Percentiles rank a stretch among this genome's conserved stretches.
Conservation (phyloP, 1,140 invertebrate genomes). For the Listronotus bonariensis region DNA sequence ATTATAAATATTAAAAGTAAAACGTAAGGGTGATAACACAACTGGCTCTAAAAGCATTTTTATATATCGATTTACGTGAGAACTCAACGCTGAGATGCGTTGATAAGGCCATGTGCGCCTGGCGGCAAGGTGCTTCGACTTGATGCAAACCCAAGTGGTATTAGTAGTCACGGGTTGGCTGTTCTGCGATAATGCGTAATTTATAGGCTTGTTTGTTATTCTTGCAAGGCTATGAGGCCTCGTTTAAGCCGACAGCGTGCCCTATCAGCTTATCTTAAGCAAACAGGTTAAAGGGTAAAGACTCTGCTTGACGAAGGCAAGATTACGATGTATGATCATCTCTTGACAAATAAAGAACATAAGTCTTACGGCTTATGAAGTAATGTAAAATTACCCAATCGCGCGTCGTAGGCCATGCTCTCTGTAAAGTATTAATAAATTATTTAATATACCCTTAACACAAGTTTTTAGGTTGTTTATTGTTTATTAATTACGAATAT, state of each 20-base stretch:
- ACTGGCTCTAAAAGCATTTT: too few relatives aligned
- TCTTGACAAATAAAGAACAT: background rate
- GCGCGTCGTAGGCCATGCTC: too few relatives aligned
- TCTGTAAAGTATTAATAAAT: too few relatives aligned
- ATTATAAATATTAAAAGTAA: too few relatives aligned
- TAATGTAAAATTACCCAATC: too few relatives aligned
- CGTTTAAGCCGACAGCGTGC: conserved; percentile 44
- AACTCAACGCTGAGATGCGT: conserved; percentile 23
- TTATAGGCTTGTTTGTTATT: conserved; percentile 45
- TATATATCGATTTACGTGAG: conserved; percentile 23
- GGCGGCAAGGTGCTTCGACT: conserved; percentile 23
- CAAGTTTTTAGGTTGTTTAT: too few relatives aligned
- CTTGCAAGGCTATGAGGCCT: conserved; percentile 37
- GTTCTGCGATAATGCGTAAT: conserved; percentile 42
- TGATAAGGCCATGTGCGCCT: conserved; percentile 23
- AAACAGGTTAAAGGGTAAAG: conserved; percentile 37
- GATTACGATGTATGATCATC: background rate
- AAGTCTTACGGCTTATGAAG: background rate
- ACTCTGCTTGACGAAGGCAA: background rate
- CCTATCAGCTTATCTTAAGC: conserved; percentile 46
- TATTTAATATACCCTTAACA: too few relatives aligned
- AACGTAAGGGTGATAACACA: too few relatives aligned
- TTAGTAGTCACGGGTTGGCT: conserved; percentile 27
- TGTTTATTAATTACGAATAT: too few relatives aligned
- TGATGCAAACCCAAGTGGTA: conserved; percentile 20